These are phyloP conservation scores for Rhegmatorhina hoffmannsi DNA, from an alignment of 2,113 vertebrate genomes.

Conservation along the genomic window DNA sequence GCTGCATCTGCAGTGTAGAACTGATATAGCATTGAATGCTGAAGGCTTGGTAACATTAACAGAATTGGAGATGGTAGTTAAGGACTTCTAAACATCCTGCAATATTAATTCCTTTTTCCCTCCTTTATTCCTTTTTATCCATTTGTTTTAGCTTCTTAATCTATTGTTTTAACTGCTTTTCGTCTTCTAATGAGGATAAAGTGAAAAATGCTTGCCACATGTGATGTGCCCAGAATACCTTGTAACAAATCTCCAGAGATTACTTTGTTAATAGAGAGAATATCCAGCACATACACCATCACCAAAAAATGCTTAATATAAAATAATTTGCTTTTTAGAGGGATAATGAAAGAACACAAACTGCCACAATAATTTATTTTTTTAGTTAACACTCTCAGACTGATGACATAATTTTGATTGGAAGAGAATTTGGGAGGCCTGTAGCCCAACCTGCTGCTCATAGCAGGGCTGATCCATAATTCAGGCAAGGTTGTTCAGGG, in stretches of 20 bases:
- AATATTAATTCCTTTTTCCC: neutral
- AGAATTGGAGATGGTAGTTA: neutral
- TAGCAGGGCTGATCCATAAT: neutral
- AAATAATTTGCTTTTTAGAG: neutral
- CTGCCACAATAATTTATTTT: neutral
- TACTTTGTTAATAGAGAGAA: neutral
- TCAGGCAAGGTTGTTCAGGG: neutral
- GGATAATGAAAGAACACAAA: neutral
- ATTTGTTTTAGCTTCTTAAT: neutral
- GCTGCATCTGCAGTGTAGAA: neutral
- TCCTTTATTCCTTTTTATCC: neutral
- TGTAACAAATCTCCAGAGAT: neutral
- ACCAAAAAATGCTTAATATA: neutral
- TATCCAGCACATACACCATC: neutral
- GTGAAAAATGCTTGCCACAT: neutral
- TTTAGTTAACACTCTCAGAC: neutral
- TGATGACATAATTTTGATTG: neutral
- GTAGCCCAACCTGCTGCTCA: neutral
- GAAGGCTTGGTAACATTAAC: neutral
- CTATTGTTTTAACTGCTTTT: neutral
- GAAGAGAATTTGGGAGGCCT: neutral
- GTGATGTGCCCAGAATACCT: neutral
- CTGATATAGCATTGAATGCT: neutral
- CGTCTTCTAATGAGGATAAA: neutral
- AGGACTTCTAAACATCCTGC: neutral